Percentiles rank a stretch among this genome's conserved stretches.
Evolutionary conservation across 2,797 vertebrate species (phyloP).

Genomic region (Xiphophorus birchmanni): DNA sequence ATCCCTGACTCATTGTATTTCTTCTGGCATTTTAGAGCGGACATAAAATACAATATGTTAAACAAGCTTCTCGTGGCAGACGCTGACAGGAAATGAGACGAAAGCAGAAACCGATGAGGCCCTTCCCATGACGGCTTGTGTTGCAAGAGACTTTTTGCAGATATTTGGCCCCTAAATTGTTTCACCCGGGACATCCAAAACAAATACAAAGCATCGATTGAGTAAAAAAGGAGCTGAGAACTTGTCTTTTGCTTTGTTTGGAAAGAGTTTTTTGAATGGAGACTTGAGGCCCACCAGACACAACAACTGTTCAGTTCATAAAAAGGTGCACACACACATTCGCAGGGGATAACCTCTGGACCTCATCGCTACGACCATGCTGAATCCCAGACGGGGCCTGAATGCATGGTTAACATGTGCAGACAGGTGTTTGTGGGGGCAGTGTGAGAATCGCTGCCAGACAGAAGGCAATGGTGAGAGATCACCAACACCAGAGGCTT

Average conservation of each 20-base stretch:
- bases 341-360: constrained; percentile 37
- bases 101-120: constrained; percentile 47
- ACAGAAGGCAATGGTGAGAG: constrained; percentile 64
- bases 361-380: constrained; percentile 22
- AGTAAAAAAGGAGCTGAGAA: constrained; percentile 45
- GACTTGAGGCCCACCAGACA: constrained; percentile 48
- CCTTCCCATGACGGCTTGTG: constrained; percentile 55
- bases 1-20: constrained; percentile 14
- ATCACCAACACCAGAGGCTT: constrained; percentile 64
- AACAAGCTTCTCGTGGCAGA: constrained; percentile 46
- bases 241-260: constrained; percentile 50
- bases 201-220: constrained; percentile 52
- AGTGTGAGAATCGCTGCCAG: constrained; percentile 61
- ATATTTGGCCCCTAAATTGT: constrained; percentile 55
- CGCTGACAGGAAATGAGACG: constrained; percentile 60
- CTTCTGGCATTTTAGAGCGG: constrained; percentile 21
- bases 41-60: constrained; percentile 32
- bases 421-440: constrained; percentile 67
- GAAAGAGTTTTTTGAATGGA: constrained; percentile 26
- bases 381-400: constrained; percentile 38
- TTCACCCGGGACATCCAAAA: constrained; percentile 54
- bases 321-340: constrained; percentile 33
- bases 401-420: constrained; percentile 47
- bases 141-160: constrained; percentile 60
- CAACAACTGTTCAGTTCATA: constrained; percentile 61